Base-by-base conservation (phyloP, 1,140 invertebrate species). In the Zeugodacus cucurbitae region DNA sequence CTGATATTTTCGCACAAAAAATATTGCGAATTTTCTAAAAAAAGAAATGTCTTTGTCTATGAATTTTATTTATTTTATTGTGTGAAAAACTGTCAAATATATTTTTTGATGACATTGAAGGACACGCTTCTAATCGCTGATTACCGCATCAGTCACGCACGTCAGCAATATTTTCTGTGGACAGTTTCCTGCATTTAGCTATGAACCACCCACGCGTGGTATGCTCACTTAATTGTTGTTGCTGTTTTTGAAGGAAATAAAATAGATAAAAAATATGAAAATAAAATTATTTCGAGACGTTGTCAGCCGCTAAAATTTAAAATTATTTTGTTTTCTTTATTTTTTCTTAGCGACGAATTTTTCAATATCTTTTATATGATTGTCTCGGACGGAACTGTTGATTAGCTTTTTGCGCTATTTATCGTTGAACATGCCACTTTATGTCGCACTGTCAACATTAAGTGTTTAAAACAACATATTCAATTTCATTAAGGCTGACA, bases 1-100 rank as follows among this genome's bases (percentile, higher is more conserved):
- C 70, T 41, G 70, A 74, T 70, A 70, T 74, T 74, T 74, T 67
- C 29, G 64, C 64, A 67, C 26, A n/a, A 26, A 74, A 20, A 74
- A 20, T 14, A 5, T 74, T 74, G 22, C 37, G 14, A 44, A 41
- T 74, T 74, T 26, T 41, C 22, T 44, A 8, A 74, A 74, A 82
- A 26, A 26, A 26, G 8, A 7, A n/a, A n/a, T n/a, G n/a, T 1
- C 2, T 62, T 26, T 59, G 5, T 26, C 1, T n/a, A 74, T 22
- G 6, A 48, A 22, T 54, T 44, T 82, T 11, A 29, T 26, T 26
- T 48, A 26, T 48, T 82, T 82, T 82, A 54, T 48, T 82, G 74
- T 82, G 41, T 26, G 74, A 44, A 82, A 48, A 82, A 48, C 34
- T 82, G 37, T 44, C 74, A 82, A 82, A 82, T 48, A 48, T 29